Conservation (phyloP, 2,888 invertebrate genomes). For the Acanthosepion esculentum region DNA sequence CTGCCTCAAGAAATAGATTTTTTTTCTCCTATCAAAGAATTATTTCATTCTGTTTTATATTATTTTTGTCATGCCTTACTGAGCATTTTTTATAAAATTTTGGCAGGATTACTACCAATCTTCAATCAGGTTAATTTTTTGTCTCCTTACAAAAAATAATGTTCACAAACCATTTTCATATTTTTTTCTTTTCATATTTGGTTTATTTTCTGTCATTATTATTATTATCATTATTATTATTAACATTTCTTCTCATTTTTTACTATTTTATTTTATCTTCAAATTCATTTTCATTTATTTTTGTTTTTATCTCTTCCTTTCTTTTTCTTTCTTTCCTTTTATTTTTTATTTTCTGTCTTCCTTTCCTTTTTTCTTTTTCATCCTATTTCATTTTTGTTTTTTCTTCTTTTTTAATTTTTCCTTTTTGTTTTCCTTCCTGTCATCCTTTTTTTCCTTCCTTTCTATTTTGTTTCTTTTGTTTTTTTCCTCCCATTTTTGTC, state of each 20-base stretch:
- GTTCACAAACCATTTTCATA: background rate
- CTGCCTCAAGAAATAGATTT: constrained; percentile 33
- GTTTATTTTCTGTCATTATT: background rate
- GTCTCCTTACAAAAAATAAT: background rate
- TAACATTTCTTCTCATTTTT: background rate
- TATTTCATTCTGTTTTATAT: background rate
- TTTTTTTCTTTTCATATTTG: background rate
- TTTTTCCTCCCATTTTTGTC: too few species aligned
- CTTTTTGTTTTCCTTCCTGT: too few species aligned
- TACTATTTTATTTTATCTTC: background rate
- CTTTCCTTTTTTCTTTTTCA: background rate
- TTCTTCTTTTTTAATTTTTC: background rate
- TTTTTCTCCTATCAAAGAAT: background rate
- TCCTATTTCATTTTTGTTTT: too few species aligned
- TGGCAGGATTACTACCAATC: background rate
- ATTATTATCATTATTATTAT: background rate
- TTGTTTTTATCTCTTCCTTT: too few species aligned
- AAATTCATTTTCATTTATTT: background rate
- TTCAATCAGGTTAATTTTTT: background rate
- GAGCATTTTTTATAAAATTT: background rate
- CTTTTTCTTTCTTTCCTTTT: too few species aligned
- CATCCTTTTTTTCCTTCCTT: too few species aligned
- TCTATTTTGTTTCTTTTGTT: too few species aligned
- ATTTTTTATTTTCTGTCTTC: too few species aligned
- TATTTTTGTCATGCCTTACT: background rate